Percentiles rank a stretch among this genome's conserved stretches.
Conservation (phyloP, 2,888 invertebrate species). For the Timema podura region DNA sequence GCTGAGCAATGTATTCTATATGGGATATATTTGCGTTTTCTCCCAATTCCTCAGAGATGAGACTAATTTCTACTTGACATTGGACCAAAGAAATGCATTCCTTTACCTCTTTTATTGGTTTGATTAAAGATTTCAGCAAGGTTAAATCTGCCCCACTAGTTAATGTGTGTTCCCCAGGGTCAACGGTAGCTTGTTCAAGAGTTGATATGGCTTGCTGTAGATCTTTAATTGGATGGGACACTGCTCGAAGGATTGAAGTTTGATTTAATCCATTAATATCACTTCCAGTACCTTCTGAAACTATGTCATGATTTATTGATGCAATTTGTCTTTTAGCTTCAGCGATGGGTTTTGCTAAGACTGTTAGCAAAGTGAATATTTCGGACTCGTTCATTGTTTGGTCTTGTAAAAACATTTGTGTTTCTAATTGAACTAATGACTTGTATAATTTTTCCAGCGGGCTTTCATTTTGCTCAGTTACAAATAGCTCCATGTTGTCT, state of each 20-base stretch:
- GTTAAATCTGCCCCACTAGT: no score
- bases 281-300: not conserved
- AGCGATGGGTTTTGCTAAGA: constrained; percentile 40
- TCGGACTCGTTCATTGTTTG: constrained; percentile 33
- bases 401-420: constrained; percentile 13
- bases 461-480: constrained; percentile 36
- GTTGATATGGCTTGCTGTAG: no score
- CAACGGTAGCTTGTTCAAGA: no score
- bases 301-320: constrained; percentile 8
- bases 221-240: no score
- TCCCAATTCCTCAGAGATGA: not conserved
- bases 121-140: not conserved
- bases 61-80: constrained; percentile 38
- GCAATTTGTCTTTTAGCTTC: constrained; percentile 30
- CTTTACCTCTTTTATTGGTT: not conserved
- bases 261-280: no score
- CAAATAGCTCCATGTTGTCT: constrained; percentile 24
- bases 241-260: no score
- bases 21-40: not conserved
- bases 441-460: constrained; percentile 37
- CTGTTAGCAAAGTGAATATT: constrained; percentile 43
- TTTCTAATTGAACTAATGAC: constrained; percentile 21
- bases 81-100: constrained; percentile 1
- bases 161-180: no score
- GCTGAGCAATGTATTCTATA: not conserved